Base-by-base conservation (phyloP, 2,113 vertebrate species). In the Lamprologus speciosus region DNA sequence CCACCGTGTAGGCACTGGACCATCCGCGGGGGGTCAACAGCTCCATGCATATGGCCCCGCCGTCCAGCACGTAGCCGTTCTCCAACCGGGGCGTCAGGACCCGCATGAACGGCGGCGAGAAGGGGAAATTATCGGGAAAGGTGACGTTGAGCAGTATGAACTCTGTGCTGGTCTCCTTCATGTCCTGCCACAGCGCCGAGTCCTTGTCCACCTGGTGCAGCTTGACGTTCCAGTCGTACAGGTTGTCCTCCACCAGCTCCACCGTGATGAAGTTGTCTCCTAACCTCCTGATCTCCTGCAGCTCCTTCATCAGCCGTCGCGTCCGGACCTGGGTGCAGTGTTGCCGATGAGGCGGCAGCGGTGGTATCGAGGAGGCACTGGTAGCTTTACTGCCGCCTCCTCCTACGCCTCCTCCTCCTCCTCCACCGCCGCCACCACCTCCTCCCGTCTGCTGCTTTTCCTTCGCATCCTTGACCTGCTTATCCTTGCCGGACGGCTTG, bases 101-200 rank as follows among this genome's bases (percentile, higher is more conserved):
- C 65, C 98, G 97, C 98, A 99, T 99, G 97, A 99, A 99, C 58
- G 99, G 98, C 58, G 99, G 98, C 57, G 98, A 98, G 97, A 99
- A 99, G 89, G 99, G 99, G 94, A 99, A 99, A 96, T 99, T 99
- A 89, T 99, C 99, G 33, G 99, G 99, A 95, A 99, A 99, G 95
- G 98, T 98, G 96, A 99, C 98, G 95, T 99, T 99, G 90, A 99
- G 98, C 91, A 99, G 95, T 89, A 99, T 99, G 96, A 96, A 99
- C 96, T 99, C 99, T 83, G 98, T 99, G 97, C 97, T 97, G 90
- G 99, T 99, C 95, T 99, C 99, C 96, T 99, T 99, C 99, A 99
- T 99, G 98, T 99, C 99, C 98, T 99, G 99, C 98, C 98, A 99
- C 94, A 99, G 97, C 94, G 98, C 98, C 68, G 99, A 99, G 97